phyloP scores from a whole-genome alignment of 2,888 invertebrate species.

The Ernsta delagoae region DNA sequence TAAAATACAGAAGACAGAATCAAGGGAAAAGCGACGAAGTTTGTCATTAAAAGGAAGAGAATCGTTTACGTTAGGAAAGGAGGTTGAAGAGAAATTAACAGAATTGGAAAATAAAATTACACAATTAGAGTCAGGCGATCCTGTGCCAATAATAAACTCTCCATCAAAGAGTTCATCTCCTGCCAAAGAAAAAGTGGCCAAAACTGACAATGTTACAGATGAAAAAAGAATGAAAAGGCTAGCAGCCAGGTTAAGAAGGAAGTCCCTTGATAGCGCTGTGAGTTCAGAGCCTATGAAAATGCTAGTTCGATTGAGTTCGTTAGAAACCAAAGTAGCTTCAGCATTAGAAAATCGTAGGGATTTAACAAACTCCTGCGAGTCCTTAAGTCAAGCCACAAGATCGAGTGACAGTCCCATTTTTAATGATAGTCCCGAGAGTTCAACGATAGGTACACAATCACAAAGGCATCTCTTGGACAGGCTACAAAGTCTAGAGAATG shows the following conservation, averaged over 20 bases:
- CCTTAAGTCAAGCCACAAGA: constrained; percentile 74
- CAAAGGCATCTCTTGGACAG: constrained; percentile 85
- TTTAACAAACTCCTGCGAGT: constrained; percentile 84
- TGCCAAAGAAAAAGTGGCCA: constrained; percentile 80
- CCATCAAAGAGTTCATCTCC: constrained; percentile 83
- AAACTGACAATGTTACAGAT: constrained; percentile 71
- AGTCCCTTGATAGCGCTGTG: constrained; percentile 91
- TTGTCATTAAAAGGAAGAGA: constrained; percentile 93
- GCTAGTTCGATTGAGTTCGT: constrained; percentile 89
- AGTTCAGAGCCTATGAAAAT: constrained; percentile 93
- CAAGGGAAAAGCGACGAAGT: constrained; percentile 91
- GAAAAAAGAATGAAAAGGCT: constrained; percentile 81
- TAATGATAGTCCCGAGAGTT: constrained; percentile 60
- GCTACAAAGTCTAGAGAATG: constrained; percentile 85
- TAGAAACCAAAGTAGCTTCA: constrained; percentile 91
- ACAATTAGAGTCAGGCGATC: constrained; percentile 84
- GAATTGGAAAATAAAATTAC: constrained; percentile 92
- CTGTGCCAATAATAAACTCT: constrained; percentile 72
- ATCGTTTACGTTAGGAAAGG: constrained; percentile 91
- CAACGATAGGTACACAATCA: constrained; percentile 77
- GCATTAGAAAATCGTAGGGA: constrained; percentile 78
- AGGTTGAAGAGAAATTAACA: constrained; percentile 93
- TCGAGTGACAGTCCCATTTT: constrained; percentile 67
- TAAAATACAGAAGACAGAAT: constrained; percentile 91
- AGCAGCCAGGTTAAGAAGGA: constrained; percentile 86